Base-by-base conservation (phyloP, 2,113 vertebrate genomes). In the Platichthys flesus region DNA sequence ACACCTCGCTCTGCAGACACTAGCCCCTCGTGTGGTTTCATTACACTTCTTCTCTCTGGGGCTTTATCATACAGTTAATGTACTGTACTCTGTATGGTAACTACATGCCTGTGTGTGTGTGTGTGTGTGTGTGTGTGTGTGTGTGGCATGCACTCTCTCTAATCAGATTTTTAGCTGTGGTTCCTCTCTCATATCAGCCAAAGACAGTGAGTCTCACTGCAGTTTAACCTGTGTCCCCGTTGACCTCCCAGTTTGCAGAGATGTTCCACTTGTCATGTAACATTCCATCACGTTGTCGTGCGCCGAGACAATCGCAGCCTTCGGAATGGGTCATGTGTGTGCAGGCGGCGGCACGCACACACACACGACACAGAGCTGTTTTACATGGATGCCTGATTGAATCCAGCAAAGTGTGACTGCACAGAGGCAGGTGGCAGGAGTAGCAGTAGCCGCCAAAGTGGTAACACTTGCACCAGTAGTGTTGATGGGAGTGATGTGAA, bases 331-430 rank as follows among this genome's bases (percentile, higher is more conserved):
- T 61, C 42, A 9, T 8, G 16, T 57, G 74, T 62, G 69, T 58
- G 72, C 70, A 71, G 80, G 80, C 76, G 74, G 74, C 28, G 8
- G 28, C 31, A 0, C 81, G 23, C 31, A 0, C 81, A 56, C 78
- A 72, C 52, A 66, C 77, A 75, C 67, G 31, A 74, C 3, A 21
- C 61, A 35, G 64, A n/a, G 61, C 58, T 79, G 77, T 71, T 87
- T 84, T 73, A 82, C 85, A 83, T 55, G 70, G 76, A 60, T 0
- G 79, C 65, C 45, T 78, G 82, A 87, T 84, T 88, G 76, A 87
- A 87, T 85, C 72, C 79, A 52, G 84, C 64, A 9, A 68, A 21
- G 76, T 58, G 81, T 80, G 83, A 85, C 63, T 74, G 81, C 82
- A 74, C 79, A 75, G 67, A 14, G 28, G 21, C 40, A 42, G 18